A percentile compares a stretch with the other conserved stretches of the same genome.
phyloP scores from a whole-genome alignment of 2,797 vertebrate species.

The Zonotrichia albicollis region DNA sequence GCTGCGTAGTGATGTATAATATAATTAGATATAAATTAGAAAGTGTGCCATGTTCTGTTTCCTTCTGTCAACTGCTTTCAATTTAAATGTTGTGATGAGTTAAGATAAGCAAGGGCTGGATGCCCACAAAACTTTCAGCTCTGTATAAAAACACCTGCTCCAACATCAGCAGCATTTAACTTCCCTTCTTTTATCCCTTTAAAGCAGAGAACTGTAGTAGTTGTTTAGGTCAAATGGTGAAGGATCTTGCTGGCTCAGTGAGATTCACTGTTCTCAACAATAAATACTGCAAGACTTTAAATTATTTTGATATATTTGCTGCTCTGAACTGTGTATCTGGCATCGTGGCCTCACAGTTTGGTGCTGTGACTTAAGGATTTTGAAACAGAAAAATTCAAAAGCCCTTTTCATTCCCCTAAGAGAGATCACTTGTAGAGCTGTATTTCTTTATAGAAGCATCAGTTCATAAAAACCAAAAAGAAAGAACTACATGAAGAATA shows the following conservation, averaged over 20 bases:
- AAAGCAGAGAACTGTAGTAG: neutral
- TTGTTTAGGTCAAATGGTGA: neutral
- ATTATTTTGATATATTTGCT: neutral
- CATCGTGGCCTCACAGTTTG: neutral
- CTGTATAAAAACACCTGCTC: conserved; percentile 50
- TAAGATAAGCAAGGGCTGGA: conserved; percentile 60
- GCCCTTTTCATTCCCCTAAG: neutral
- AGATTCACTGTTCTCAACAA: neutral
- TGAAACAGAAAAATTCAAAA: neutral
- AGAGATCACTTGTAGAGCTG: neutral
- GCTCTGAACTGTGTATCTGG: neutral
- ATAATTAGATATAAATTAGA: conserved; percentile 66
- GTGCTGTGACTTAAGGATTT: neutral
- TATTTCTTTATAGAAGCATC: neutral
- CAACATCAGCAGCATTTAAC: conserved; percentile 22
- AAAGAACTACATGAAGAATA: neutral
- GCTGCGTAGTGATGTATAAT: conserved; percentile 21
- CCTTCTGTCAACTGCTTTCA: conserved; percentile 57
- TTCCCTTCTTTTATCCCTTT: neutral
- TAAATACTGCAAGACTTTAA: neutral
- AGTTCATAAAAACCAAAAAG: neutral
- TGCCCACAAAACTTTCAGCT: conserved; percentile 55
- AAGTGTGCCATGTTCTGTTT: conserved; percentile 60
- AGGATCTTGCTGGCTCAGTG: neutral
- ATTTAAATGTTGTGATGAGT: conserved; percentile 64